Percentiles rank a stretch among this genome's conserved stretches.
Evolutionary conservation across 2,888 invertebrate genomes (phyloP).

Genomic region (Tetrapedia diversipes): DNA sequence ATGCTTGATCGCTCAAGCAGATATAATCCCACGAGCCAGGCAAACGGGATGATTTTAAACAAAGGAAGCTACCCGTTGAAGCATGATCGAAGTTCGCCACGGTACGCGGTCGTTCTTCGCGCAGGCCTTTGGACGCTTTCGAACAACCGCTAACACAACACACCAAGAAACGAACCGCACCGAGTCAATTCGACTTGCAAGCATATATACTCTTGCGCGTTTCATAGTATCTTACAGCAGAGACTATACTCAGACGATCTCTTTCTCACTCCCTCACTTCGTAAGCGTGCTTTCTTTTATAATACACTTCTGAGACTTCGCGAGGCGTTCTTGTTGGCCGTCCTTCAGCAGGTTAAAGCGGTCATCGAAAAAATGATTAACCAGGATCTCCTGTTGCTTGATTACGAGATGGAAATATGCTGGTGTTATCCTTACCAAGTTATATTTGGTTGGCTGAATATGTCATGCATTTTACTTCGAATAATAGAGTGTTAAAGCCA

Average conservation of each 20-base stretch:
- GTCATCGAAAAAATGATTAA: conserved; percentile 13
- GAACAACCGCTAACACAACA: conserved; percentile 44
- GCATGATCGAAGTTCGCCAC: conserved; percentile 77
- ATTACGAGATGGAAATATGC: not conserved
- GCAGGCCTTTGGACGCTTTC: conserved; percentile 62
- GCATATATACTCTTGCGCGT: not conserved
- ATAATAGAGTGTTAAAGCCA: no score
- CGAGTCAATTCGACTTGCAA: not conserved
- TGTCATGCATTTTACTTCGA: not conserved
- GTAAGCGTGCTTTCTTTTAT: conserved; percentile 12
- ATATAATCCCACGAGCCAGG: conserved; percentile 77
- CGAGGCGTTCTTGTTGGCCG: conserved; percentile 7
- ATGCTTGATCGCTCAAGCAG: conserved; percentile 77
- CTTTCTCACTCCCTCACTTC: not conserved
- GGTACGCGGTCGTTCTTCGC: conserved; percentile 70
- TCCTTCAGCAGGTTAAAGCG: conserved; percentile 6
- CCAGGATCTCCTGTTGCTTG: not conserved
- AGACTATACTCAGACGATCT: not conserved
- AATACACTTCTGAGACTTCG: conserved; percentile 14
- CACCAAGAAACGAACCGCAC: not conserved
- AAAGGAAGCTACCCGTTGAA: conserved; percentile 78
- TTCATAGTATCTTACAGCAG: conserved; percentile 9
- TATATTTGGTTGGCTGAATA: not conserved
- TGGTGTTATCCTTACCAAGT: not conserved
- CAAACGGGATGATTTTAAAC: conserved; percentile 78